Evolutionary conservation across 2,888 invertebrate species (phyloP).

Genomic region (Frankliniella intonsa): DNA sequence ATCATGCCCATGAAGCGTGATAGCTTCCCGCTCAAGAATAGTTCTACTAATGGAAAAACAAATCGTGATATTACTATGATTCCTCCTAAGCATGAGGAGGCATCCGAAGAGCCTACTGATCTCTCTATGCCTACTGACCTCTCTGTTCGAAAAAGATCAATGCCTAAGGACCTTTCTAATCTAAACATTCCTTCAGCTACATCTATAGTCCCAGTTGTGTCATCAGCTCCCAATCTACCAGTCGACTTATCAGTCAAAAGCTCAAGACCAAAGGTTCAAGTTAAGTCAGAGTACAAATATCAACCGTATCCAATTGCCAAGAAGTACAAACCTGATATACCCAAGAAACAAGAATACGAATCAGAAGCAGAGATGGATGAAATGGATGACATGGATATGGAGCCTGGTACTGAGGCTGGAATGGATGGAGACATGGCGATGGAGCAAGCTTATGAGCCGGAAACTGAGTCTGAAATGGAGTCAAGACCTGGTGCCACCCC

Average conservation of each 20-base stretch:
- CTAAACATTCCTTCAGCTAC: conserved; percentile 13
- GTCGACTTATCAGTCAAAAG: neutral
- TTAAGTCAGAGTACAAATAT: neutral
- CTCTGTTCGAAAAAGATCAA: neutral
- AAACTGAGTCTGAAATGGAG: neutral
- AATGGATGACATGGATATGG: conserved; percentile 4
- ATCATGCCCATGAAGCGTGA: conserved; percentile 3
- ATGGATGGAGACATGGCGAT: conserved; percentile 15
- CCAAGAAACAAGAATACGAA: neutral
- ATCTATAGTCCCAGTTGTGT: neutral
- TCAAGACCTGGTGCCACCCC: conserved; percentile 11
- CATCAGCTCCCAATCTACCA: neutral
- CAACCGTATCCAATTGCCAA: neutral
- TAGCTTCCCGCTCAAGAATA: neutral
- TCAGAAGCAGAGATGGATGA: conserved; percentile 4
- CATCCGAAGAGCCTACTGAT: neutral
- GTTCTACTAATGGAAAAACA: neutral
- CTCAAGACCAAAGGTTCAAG: neutral
- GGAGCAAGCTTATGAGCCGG: conserved; percentile 19
- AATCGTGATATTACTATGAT: neutral
- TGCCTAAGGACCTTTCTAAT: conserved; percentile 1
- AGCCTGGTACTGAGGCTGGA: neutral
- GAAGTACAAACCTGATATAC: neutral
- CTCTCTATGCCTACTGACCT: neutral
- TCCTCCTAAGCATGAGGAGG: neutral